Evolutionary conservation across 2,797 vertebrate species (phyloP), one percentile per base, ranked within the genome.

Genomic region (Synaphobranchus kaupii): DNA sequence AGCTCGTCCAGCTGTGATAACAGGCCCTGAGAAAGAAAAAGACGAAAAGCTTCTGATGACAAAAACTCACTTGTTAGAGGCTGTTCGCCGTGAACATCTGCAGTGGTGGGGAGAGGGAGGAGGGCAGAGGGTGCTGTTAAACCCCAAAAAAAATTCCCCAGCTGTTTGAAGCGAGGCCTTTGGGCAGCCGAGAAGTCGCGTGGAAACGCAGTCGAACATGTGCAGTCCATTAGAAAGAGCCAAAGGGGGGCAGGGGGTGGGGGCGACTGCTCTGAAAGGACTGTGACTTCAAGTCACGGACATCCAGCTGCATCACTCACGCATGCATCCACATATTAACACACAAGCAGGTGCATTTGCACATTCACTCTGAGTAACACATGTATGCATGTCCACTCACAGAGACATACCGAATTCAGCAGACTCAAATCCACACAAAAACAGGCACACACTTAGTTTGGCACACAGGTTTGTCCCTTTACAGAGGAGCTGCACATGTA

Each of bases 1-100:
- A 96, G 96, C 95, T 96, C 95, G 95, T 94, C 96, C 96, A 97
- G 96, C 96, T 97, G 96, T 96, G 96, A 96, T 96, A 97, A 97
- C 94, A 96, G 93, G 94, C 93, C 93, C 95, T 96, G 95, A 96
- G 94, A 96, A 96, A 50, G 80, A 52, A 96, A 95, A 47, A 95
- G 95, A 96, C 96, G 95, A 96, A 71, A 96, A 96, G 95, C 94
- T 93, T 95, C 95, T 94, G 95, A 95, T 96, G 96, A 94, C 39
- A 85, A 85, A 48, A 52, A 25, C 94, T 94, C n/a, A 92, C 95
- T 96, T 94, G 94, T 95, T 47, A 93, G 95, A 95, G 94, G 93
- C 92, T 94, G 95, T 94, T 94, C 95, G 95, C 94, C 25, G 44
- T 87, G 94, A 96, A 96, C 95, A 96, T 97, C 96, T 96, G 96